Percentiles rank a stretch among this genome's conserved stretches.
Evolutionary conservation across 2,113 vertebrate species (phyloP).

Genomic region (Carettochelys insculpta): DNA sequence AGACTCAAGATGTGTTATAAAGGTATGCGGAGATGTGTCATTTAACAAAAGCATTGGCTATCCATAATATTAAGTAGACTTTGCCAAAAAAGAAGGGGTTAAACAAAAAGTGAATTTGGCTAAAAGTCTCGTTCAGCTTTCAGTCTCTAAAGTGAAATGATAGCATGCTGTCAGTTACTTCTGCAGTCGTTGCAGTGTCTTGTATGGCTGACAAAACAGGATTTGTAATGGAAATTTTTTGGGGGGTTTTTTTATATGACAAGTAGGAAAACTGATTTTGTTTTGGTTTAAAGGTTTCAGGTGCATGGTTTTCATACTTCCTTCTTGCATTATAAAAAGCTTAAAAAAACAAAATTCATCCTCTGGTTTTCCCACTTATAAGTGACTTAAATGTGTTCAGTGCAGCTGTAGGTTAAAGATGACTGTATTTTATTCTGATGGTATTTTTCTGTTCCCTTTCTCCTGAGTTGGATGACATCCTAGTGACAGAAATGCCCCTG

Average conservation of each 20-base stretch:
- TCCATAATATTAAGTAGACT: constrained; percentile 31
- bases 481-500: background rate
- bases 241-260: no score
- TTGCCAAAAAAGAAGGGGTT: background rate
- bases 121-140: background rate
- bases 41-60: constrained; percentile 65
- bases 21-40: background rate
- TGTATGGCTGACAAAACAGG: background rate
- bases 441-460: background rate
- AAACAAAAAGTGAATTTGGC: background rate
- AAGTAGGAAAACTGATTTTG: background rate
- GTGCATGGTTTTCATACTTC: background rate
- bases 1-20: constrained; percentile 35
- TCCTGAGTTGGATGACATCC: background rate
- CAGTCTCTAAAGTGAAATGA: fast-evolving
- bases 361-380: background rate
- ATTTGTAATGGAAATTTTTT: background rate
- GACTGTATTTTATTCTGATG: background rate
- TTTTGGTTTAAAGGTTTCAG: background rate
- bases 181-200: background rate
- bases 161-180: background rate
- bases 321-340: background rate
- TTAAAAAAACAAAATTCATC: no score
- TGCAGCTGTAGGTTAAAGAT: background rate
- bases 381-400: background rate